Evolutionary conservation across 1,140 invertebrate genomes (phyloP).

Genomic region (Samia ricini): DNA sequence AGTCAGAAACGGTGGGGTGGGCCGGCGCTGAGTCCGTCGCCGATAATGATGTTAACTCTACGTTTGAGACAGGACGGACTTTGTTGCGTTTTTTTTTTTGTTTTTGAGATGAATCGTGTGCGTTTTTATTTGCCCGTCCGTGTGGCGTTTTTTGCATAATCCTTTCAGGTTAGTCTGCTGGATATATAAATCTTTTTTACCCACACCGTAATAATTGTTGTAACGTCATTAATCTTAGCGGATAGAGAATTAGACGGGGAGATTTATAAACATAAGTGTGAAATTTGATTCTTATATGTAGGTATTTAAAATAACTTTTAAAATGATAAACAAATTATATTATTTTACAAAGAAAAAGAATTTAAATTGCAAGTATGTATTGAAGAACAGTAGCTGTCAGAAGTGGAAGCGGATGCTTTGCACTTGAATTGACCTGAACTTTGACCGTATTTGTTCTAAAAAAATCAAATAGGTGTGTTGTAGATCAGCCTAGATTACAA

Average conservation of each 20-base stretch:
- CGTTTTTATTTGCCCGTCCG: background rate
- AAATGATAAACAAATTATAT: too few species aligned
- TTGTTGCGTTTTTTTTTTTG: slow-evolving; percentile 68
- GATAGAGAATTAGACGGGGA: background rate
- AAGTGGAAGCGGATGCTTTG: too few species aligned
- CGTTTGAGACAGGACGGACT: slow-evolving; percentile 49
- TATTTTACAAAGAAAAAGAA: too few species aligned
- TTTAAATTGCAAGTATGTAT: too few species aligned
- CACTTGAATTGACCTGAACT: too few species aligned
- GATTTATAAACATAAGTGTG: too few species aligned
- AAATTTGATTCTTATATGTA: too few species aligned
- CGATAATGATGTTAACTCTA: slow-evolving; percentile 70
- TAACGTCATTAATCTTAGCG: background rate
- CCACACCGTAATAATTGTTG: background rate
- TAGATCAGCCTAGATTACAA: too few species aligned
- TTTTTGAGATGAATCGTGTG: slow-evolving; percentile 23
- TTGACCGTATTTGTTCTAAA: too few species aligned
- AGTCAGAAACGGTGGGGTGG: slow-evolving; percentile 11
- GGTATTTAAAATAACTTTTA: too few species aligned
- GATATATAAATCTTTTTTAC: background rate
- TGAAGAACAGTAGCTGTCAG: too few species aligned
- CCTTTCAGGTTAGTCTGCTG: background rate
- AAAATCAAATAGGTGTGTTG: too few species aligned
- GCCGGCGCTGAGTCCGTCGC: slow-evolving; percentile 22
- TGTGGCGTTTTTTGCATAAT: background rate